Percentiles rank a stretch among this genome's conserved stretches.
These are phyloP conservation scores for Pardosa pseudoannulata DNA, from an alignment of 2,888 invertebrate genomes.

Conservation along the genomic window DNA sequence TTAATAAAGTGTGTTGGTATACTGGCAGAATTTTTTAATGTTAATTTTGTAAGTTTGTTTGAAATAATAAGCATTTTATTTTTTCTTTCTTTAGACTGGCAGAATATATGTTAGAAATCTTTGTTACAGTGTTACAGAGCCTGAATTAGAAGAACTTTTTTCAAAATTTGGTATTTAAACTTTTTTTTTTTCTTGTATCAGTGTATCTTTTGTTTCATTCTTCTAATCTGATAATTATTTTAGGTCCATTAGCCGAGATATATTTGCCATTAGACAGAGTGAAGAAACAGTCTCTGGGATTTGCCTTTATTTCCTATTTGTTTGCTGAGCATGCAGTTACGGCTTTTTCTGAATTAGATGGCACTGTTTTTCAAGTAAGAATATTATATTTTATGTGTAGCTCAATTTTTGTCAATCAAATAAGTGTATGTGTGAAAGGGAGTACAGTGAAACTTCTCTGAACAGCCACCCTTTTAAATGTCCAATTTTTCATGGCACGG, in stretches of 20 bases:
- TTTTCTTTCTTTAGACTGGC: conserved; percentile 83
- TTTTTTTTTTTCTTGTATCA: conserved; percentile 8
- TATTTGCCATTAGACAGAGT: conserved; percentile 90
- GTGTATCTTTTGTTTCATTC: background rate
- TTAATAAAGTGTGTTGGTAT: too few relatives aligned
- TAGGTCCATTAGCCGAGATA: conserved; percentile 90
- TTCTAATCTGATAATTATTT: background rate
- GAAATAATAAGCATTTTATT: too few relatives aligned
- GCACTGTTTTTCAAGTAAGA: conserved; percentile 86
- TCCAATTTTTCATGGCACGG: too few relatives aligned
- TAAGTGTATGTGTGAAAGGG: too few relatives aligned
- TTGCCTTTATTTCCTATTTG: conserved; percentile 93
- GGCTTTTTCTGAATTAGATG: conserved; percentile 92
- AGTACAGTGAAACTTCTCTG: too few relatives aligned
- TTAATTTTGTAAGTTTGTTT: too few relatives aligned
- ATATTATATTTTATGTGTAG: too few relatives aligned
- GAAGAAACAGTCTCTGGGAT: conserved; percentile 91
- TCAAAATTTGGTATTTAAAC: conserved; percentile 86
- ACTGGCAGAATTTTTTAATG: too few relatives aligned
- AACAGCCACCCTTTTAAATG: too few relatives aligned
- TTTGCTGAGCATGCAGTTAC: conserved; percentile 96
- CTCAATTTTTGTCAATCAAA: too few relatives aligned
- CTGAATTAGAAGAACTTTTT: conserved; percentile 89
- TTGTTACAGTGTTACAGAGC: conserved; percentile 89
- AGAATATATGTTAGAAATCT: conserved; percentile 94